These are phyloP conservation scores for Arrhamphus sclerolepis DNA, from an alignment of 2,797 vertebrate genomes.

Conservation along the genomic window DNA sequence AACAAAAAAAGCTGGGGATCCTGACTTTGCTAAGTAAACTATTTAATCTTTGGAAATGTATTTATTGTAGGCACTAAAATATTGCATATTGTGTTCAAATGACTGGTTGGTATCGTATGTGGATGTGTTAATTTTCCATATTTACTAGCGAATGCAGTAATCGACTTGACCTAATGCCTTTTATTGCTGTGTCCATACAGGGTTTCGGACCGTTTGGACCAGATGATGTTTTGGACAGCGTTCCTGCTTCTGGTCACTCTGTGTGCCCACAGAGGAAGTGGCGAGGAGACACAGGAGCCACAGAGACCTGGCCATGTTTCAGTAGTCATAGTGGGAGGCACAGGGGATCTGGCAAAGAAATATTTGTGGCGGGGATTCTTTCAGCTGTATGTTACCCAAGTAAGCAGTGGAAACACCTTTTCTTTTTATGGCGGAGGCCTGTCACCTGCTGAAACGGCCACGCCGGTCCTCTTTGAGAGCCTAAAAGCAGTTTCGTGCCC, in stretches of 20 bases:
- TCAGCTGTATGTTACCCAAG: conserved; percentile 87
- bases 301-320: conserved; percentile 85
- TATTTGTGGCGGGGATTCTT: conserved; percentile 97
- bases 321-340: conserved; percentile 89
- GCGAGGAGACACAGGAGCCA: conserved; percentile 58
- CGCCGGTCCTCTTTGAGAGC: conserved; percentile 80
- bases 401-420: conserved; percentile 85
- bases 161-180: background rate
- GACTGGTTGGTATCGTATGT: background rate
- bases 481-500: conserved; percentile 87
- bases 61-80: conserved; percentile 1
- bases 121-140: no score
- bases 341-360: conserved; percentile 93
- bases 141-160: no score
- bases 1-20: background rate
- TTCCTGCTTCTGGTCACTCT: conserved; percentile 68
- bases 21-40: conserved; percentile 30
- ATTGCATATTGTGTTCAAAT: no score
- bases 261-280: conserved; percentile 50
- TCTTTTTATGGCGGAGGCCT: conserved; percentile 89
- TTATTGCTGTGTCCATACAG: conserved; percentile 48
- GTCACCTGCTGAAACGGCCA: conserved; percentile 74
- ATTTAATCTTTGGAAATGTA: conserved; percentile 5
- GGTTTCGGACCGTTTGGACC: conserved; percentile 39
- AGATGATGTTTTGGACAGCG: conserved; percentile 71